Evolutionary conservation across 2,113 vertebrate genomes (phyloP).

Genomic region (Muscicapa adusta): DNA sequence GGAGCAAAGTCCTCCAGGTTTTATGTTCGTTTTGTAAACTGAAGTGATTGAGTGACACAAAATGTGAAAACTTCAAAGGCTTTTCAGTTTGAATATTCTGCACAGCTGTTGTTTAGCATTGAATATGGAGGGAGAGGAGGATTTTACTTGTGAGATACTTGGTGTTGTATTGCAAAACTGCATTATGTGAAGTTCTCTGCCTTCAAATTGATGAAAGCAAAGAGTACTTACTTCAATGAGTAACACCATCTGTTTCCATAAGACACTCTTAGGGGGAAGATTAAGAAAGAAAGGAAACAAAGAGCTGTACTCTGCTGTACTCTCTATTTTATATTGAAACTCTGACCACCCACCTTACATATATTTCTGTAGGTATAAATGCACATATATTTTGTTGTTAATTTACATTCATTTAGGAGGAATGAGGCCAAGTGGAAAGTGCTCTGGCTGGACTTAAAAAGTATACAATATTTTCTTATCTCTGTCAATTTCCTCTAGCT

Average conservation of each 20-base stretch:
- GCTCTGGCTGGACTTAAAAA: not conserved
- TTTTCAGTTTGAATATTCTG: not conserved
- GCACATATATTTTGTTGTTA: not conserved
- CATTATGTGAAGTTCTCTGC: not conserved
- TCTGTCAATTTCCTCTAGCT: not conserved
- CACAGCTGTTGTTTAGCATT: constrained; percentile 30
- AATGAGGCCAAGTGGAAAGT: not conserved
- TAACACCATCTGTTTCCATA: constrained; percentile 23
- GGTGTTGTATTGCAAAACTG: constrained; percentile 34
- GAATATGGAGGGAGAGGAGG: not conserved
- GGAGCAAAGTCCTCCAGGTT: not conserved
- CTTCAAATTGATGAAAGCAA: constrained; percentile 10
- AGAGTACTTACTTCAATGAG: not conserved
- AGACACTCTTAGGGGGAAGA: not conserved
- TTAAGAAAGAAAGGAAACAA: not conserved
- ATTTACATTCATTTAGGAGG: not conserved
- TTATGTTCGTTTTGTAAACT: constrained; percentile 19
- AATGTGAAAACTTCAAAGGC: constrained; percentile 13
- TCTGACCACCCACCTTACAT: not conserved
- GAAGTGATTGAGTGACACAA: not conserved
- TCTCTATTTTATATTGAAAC: not conserved
- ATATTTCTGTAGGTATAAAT: not conserved
- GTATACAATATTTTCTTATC: not conserved
- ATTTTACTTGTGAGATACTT: constrained; percentile 9
- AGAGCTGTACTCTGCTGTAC: not conserved